Conservation (phyloP, 2,113 vertebrate species). For the Saccopteryx leptura region DNA sequence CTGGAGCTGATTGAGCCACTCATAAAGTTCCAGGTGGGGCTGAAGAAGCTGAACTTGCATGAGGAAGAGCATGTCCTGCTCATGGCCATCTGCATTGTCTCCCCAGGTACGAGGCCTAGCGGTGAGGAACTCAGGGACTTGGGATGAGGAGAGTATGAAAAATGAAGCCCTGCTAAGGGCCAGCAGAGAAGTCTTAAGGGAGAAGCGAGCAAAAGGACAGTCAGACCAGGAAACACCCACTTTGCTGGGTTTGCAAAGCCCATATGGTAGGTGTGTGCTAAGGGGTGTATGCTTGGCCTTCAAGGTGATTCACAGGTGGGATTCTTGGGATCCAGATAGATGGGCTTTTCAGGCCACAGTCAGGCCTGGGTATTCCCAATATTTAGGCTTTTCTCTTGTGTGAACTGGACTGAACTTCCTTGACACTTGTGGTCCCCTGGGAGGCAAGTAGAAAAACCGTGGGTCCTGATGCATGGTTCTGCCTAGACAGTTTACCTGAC, state of each 20-base stretch:
- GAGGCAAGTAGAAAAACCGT: neutral
- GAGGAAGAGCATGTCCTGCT: conserved; percentile 98
- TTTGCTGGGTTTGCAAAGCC: neutral
- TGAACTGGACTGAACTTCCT: neutral
- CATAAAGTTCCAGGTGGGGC: conserved; percentile 97
- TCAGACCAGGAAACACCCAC: neutral
- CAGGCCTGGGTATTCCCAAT: neutral
- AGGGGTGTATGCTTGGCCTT: neutral
- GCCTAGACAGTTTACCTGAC: neutral
- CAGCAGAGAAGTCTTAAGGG: neutral
- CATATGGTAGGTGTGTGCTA: accelerated
- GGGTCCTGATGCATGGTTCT: neutral
- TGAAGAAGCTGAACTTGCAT: conserved; percentile 97
- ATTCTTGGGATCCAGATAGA: neutral
- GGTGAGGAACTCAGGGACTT: accelerated
- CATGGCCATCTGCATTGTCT: conserved; percentile 99
- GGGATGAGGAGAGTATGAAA: accelerated
- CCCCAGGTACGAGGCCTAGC: conserved; percentile 91
- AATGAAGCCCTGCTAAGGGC: neutral
- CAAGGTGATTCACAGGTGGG: neutral
- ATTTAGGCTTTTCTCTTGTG: neutral
- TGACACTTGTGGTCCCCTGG: neutral
- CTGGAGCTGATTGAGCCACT: conserved; percentile 97
- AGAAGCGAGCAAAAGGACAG: neutral
- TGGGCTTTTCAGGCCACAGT: neutral